Base-by-base conservation (phyloP, 2,113 vertebrate genomes). In the Myiagra hebetior region DNA sequence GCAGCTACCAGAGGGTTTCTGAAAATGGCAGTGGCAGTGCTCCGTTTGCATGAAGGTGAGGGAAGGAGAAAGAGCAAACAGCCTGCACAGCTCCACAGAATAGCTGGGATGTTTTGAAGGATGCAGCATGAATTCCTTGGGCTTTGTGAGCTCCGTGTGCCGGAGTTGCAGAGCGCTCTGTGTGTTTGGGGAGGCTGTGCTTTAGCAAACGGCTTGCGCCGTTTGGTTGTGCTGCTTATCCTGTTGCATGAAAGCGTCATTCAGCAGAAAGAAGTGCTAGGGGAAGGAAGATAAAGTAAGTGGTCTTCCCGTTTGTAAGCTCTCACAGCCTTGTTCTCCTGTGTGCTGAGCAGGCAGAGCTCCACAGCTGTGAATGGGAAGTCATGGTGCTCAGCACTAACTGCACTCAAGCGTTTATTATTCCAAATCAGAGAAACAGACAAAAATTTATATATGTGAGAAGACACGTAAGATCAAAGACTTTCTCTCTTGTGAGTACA, bases 1-100 rank as follows among this genome's bases (percentile, higher is more conserved):
- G 9, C 85, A 96, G 82, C 60, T 96, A 49, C 91, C 60, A 9
- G 75, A 93, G 88, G 76, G 75, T 72, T 94, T 92, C 92, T 95
- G 93, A 59, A 93, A 91, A 80, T 50, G 33, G 78, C 81, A 82
- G 13, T 24, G 26, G 10, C 5, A 2, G n/a, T 21, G 73, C 14
- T 85, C n/a, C 2, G 1, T 50, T 65, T 35, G 30, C 24, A 9
- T 3, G 57, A 77, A 85, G 72, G n/a, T 28, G 70, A 72, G 60
- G 56, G 64, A 69, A 74, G 17, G 7, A 49, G 79, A 85, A 55
- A 63, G 46, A 78, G 50, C 70, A 39, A 84, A 65, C 49, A 41
- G 64, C 33, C 65, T 67, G 83, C 44, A 6, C 63, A 33, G 46
- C 53, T 68, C 56, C n/a, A 17, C n/a, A 56, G 50, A 26, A 78